phyloP scores from a whole-genome alignment of 2,888 invertebrate species.

The Sussaba pulchella region DNA sequence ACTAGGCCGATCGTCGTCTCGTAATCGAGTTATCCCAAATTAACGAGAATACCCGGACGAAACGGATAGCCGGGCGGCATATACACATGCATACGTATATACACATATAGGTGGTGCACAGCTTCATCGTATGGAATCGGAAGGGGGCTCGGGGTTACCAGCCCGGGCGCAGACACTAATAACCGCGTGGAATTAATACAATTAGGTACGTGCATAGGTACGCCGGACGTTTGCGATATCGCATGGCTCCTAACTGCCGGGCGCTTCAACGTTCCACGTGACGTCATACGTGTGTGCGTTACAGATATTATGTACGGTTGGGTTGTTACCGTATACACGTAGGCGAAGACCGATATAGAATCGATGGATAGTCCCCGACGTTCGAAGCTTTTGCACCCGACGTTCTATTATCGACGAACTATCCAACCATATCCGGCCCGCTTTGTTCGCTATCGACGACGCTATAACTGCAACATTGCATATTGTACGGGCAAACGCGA shows the following conservation, averaged over 20 bases:
- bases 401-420: constrained; percentile 67
- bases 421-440: constrained; percentile 61
- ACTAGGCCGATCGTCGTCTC: constrained; percentile 64
- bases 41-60: constrained; percentile 64
- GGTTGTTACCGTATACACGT: constrained; percentile 53
- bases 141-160: constrained; percentile 56
- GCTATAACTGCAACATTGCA: constrained; percentile 39
- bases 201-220: constrained; percentile 69
- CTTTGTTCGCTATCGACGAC: constrained; percentile 57
- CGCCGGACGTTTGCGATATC: constrained; percentile 51
- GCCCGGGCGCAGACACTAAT: constrained; percentile 69
- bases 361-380: constrained; percentile 51
- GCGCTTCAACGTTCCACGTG: constrained; percentile 43
- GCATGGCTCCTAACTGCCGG: constrained; percentile 30
- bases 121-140: no score
- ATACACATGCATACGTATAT: no score
- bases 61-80: constrained; percentile 59
- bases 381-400: constrained; percentile 49
- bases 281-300: background rate
- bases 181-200: constrained; percentile 72
- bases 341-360: constrained; percentile 65
- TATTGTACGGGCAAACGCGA: constrained; percentile 24
- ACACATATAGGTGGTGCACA: no score
- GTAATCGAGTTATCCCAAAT: constrained; percentile 69
- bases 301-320: constrained; percentile 50